Base-by-base conservation (phyloP, 1,140 invertebrate genomes). In the Liolophura sinensis region DNA sequence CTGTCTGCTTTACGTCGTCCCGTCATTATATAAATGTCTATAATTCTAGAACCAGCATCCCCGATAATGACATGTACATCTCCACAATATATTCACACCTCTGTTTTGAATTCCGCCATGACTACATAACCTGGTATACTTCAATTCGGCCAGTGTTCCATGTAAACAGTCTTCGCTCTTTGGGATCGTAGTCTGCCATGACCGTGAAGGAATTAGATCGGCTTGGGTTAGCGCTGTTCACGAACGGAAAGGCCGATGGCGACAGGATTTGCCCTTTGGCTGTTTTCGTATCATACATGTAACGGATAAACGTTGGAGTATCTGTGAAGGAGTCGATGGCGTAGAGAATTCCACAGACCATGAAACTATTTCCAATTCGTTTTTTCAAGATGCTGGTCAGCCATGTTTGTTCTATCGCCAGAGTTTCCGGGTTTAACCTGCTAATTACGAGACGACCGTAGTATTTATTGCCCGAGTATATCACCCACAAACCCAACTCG, bases 341-440 rank as follows among this genome's bases (percentile, higher is more conserved):
- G 54, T 82, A 82, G n/a, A 82, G 56, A 4, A 77, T 61, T 3
- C 78, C 80, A 68, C 80, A 82, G 16, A 80, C 75, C 69, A 82
- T 77, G 64, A 82, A 82, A 0, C 74, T 67, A 60, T 82, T 80
- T 12, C 78, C 73, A 0, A 78, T 73, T 18, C 68, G 48, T 31
- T 65, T 71, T 57, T 79, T 79, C 12, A 73, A 67, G 16, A 76
- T 76, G 27, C 72, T 71, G 1, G 80, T 82, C 46, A 72, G 60
- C 78, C 78, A 82, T 0, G 77, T 78, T 48, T 73, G 66, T 46
- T 69, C 61, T 31, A 82, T 68, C 1, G 67, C 64, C 48, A 82
- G 65, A 20, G 68, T 70, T 9, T 72, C 70, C 14, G 73, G 71
- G 58, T 79, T 65, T 3, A 82, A 56, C 62, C 77, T 76, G 25